Percentiles rank a stretch among this genome's conserved stretches.
phyloP scores from a whole-genome alignment of 1,140 invertebrate species.

The Drosophila murphyi region DNA sequence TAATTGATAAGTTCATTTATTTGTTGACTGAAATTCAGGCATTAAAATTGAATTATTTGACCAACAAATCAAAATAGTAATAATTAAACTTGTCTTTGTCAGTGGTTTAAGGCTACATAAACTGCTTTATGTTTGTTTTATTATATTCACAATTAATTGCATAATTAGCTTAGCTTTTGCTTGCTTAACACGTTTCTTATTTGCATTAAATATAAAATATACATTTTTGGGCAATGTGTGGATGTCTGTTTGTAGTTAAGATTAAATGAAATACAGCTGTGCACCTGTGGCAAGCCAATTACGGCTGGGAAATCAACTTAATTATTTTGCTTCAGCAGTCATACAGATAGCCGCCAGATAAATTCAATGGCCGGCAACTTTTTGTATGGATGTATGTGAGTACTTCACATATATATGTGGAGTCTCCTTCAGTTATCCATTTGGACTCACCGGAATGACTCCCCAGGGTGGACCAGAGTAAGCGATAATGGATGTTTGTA shows the following conservation, averaged over 20 bases:
- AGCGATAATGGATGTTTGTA: slow-evolving; percentile 74
- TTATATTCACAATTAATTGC: background rate
- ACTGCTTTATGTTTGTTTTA: background rate
- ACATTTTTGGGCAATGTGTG: background rate
- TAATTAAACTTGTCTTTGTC: too few relatives aligned
- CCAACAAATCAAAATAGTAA: too few relatives aligned
- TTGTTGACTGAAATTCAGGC: too few relatives aligned
- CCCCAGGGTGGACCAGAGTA: slow-evolving; percentile 18
- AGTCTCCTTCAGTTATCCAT: slow-evolving; percentile 1
- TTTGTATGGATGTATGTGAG: slow-evolving; percentile 9
- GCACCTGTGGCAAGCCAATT: slow-evolving; percentile 68
- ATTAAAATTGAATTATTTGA: too few relatives aligned
- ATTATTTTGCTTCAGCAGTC: slow-evolving; percentile 47
- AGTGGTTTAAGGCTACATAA: too few relatives aligned
- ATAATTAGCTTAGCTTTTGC: background rate
- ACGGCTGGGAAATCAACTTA: slow-evolving; percentile 64
- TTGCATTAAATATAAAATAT: slow-evolving; percentile 22
- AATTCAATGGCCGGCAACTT: slow-evolving; percentile 9
- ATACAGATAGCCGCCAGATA: slow-evolving; percentile 22
- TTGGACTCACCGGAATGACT: slow-evolving; percentile 2
- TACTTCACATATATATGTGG: background rate
- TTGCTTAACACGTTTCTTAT: slow-evolving; percentile 14
- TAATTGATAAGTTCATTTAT: too few relatives aligned
- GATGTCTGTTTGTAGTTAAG: slow-evolving; percentile 43
- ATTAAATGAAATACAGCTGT: slow-evolving; percentile 44